Evolutionary conservation across 1,140 invertebrate species (phyloP).

Genomic region (Drosophila nannoptera): DNA sequence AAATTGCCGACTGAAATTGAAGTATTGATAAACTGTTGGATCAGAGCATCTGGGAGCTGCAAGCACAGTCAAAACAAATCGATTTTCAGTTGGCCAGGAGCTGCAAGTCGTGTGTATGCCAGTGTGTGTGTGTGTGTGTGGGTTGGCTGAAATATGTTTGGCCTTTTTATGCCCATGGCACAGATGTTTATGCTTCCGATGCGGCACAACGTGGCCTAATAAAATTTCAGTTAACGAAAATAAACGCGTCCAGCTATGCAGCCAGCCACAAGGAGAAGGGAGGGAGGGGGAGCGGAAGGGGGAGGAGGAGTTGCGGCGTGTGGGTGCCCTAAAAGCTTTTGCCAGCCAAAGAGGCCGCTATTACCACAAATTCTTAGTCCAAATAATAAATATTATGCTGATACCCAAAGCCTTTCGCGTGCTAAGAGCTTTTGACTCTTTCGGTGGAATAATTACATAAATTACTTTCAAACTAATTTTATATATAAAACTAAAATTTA

Average conservation of each 20-base stretch:
- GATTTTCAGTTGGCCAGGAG: conserved; percentile 49
- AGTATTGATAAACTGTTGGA: background rate
- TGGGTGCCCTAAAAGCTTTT: conserved; percentile 1
- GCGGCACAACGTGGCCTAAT: conserved; percentile 55
- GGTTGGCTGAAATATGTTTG: conserved; percentile 32
- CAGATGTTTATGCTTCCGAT: conserved; percentile 55
- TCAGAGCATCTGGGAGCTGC: background rate
- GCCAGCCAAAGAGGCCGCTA: conserved; percentile 14
- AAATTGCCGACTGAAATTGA: background rate
- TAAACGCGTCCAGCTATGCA: conserved; percentile 50
- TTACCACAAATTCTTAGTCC: conserved; percentile 16
- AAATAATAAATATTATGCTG: conserved; percentile 67
- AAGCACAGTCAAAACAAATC: conserved; percentile 52
- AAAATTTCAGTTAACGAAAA: conserved; percentile 64
- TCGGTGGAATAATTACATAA: too few relatives aligned
- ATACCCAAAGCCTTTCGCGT: conserved; percentile 25
- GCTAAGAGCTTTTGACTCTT: conserved; percentile 14
- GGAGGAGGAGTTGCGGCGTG: background rate
- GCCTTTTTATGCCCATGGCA: conserved; percentile 40
- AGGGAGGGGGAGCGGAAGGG: background rate
- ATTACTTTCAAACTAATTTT: background rate
- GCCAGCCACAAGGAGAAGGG: background rate
- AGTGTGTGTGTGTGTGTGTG: conserved; percentile 8
- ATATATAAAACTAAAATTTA: background rate
- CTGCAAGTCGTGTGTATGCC: background rate